Conservation (phyloP, 2,113 vertebrate genomes). For the Cephalopholis sonnerati region DNA sequence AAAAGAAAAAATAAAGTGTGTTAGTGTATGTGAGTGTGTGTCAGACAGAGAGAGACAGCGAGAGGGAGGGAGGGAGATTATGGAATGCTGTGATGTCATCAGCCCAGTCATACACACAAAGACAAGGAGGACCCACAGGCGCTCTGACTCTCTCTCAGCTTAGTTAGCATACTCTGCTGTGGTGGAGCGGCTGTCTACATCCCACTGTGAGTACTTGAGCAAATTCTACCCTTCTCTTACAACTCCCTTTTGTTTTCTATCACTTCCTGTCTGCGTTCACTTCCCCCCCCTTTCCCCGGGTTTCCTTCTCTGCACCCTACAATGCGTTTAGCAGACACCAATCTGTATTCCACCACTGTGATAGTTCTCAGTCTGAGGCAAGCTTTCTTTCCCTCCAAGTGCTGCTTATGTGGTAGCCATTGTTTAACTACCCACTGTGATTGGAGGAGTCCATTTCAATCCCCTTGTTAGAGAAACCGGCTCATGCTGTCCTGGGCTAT, state of each 20-base stretch:
- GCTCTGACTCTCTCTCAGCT: constrained; percentile 78
- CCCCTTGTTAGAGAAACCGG: constrained; percentile 47
- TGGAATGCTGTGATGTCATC: constrained; percentile 90
- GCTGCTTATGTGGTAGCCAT: constrained; percentile 70
- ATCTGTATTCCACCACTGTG: constrained; percentile 61
- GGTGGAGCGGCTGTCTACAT: constrained; percentile 80
- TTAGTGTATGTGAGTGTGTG: constrained; percentile 7
- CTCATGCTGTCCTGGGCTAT: constrained; percentile 37
- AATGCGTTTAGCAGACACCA: constrained; percentile 44
- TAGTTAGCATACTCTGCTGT: constrained; percentile 80
- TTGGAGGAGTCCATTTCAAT: constrained; percentile 59
- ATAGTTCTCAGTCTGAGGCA: constrained; percentile 54
- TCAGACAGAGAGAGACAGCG: constrained; percentile 21
- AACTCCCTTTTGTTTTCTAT: constrained; percentile 29
- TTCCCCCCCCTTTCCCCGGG: background rate
- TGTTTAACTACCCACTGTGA: constrained; percentile 71
- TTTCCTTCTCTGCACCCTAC: constrained; percentile 28
- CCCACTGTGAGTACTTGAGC: constrained; percentile 84
- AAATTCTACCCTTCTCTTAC: constrained; percentile 57
- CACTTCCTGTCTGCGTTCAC: constrained; percentile 28
- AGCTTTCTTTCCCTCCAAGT: constrained; percentile 71
- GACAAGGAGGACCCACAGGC: constrained; percentile 81
- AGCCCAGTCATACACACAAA: constrained; percentile 82
- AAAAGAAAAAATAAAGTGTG: constrained; percentile 16
- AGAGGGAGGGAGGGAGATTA: constrained; percentile 60